Base-by-base conservation (phyloP, 2,113 vertebrate genomes). In the Centrocercus urophasianus region DNA sequence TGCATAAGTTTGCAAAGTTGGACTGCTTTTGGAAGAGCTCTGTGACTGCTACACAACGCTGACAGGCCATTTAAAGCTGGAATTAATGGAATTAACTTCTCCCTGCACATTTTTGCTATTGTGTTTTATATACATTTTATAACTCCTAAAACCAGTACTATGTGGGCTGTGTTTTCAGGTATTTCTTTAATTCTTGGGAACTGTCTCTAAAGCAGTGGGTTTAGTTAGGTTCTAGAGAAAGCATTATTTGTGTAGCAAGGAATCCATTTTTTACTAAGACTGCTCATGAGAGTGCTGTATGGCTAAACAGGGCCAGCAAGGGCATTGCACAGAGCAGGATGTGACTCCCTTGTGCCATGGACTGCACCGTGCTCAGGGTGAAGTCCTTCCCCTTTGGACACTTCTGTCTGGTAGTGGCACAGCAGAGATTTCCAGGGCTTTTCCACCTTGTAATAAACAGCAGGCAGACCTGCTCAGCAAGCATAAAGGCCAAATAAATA, bases 321-420 rank as follows among this genome's bases (percentile, higher is more conserved):
- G 57, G 52, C 38, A 45, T 45, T 83, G 32, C 6, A 0, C 34
- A 56, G 57, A 59, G 8, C 10, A 8, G 27, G 40, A 11, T 12
- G 9, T 8, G 10, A 7, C 40, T 45, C 65, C 6, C 0, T 6
- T 22, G 6, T 43, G 32, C 8, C 16, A 22, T 48, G 45, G 27
- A 15, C 42, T 40, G 28, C 28, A 17, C 14, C 2, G 0, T 61
- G 27, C 30, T 27, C 20, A 6, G 1, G 8, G 6, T 4, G 22
- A 40, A 4, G 56, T 38, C 48, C 19, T 36, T 38, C 47, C 20
- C 30, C 19, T 75, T 82, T n/a, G 59, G 59, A 25, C 27, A 4
- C 56, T 11, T 17, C 22, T 57, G 50, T 45, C 19, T 47, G 59
- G 34, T 56, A n/a, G 27, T n/a, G 24, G 8, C n/a, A 20, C 27